Evolutionary conservation across 1,140 invertebrate species (phyloP), one percentile per base, ranked within the genome.

Genomic region (Zeugodacus cucurbitae): DNA sequence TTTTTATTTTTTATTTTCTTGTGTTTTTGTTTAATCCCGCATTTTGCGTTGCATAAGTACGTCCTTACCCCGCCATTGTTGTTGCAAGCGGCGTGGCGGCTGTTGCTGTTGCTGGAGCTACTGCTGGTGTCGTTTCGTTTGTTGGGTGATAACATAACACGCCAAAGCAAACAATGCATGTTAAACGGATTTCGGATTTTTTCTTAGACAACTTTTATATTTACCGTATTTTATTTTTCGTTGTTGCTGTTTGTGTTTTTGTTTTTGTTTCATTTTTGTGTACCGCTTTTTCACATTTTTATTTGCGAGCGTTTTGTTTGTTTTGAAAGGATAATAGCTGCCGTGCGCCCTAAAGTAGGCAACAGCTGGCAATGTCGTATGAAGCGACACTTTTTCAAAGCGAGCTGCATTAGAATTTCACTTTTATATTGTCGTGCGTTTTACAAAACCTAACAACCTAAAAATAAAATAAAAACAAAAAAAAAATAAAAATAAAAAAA

Each of bases 181-280:
- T 48, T 82, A 48, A 82, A 82, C 74, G 74, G 74, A 82, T 82
- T 82, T 48, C 14, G 41, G 11, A 82, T 48, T 82, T 82, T 82
- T 82, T 82, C 74, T 26, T 82, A 29, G n/a, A 37, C 37, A 82
- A 82, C 26, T 82, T 82, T 82, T 44, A 10, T 48, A 74, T 74
- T 74, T 74, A 74, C 11, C 8, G 22, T 29, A 17, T 48, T 54
- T 37, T 26, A 34, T 67, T 70, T 70, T 54, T 54, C n/a, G n/a
- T 54, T 54, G 34, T 20, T 41, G 34, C 41, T 82, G 4, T 82
- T 48, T 82, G 3, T 20, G n/a, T 64, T 3, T 48, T 29, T 41
- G 4, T 48, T 48, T 82, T 37, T 70, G 32, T 37, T 29, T 37
- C 17, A 32, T 32, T n/a, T 32, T 17, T 34, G 64, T 34, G n/a